Evolutionary conservation across 2,888 invertebrate species (phyloP).

Genomic region (Spodoptera littoralis): DNA sequence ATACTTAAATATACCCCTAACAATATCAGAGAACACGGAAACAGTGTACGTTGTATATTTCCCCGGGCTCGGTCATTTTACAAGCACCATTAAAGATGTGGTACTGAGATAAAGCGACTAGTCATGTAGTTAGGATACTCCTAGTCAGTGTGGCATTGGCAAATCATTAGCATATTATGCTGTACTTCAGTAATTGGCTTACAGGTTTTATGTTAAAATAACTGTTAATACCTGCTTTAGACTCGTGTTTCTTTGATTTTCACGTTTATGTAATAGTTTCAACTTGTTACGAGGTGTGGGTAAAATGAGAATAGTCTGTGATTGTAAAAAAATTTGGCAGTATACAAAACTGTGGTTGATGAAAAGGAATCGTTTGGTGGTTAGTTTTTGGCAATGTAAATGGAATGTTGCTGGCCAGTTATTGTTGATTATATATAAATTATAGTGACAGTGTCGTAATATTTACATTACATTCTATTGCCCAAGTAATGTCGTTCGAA

Average conservation of each 20-base stretch:
- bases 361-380: no score
- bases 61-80: conserved; percentile 48
- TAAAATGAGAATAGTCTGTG: no score
- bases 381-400: no score
- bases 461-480: no score
- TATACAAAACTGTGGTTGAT: no score
- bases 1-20: conserved; percentile 11
- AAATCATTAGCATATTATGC: conserved; percentile 51
- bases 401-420: no score
- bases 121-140: conserved; percentile 32
- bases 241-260: conserved; percentile 1
- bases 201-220: conserved; percentile 39
- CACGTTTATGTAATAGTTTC: no score
- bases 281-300: no score
- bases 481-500: no score
- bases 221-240: conserved; percentile 20
- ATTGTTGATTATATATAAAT: no score
- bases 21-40: conserved; percentile 50
- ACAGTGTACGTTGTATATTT: conserved; percentile 32
- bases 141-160: conserved; percentile 45
- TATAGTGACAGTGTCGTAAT: no score
- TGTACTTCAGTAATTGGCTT: conserved; percentile 48
- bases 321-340: no score
- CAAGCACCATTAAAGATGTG: conserved; percentile 52
- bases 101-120: conserved; percentile 43